Percentiles rank a stretch among this genome's conserved stretches.
Evolutionary conservation across 2,113 vertebrate species (phyloP).

Genomic region (Rhodinocichla rosea): DNA sequence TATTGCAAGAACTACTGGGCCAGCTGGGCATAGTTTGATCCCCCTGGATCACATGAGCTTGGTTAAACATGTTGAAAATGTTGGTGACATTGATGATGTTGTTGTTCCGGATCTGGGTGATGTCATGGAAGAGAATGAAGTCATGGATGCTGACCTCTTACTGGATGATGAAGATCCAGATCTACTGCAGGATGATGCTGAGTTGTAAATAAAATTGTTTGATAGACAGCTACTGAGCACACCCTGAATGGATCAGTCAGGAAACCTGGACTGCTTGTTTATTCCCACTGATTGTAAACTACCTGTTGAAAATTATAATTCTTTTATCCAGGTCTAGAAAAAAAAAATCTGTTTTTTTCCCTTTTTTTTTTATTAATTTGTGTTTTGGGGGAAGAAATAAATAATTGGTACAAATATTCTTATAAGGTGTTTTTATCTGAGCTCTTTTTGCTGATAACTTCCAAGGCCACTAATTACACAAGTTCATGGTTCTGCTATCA

Average conservation of each 20-base stretch:
- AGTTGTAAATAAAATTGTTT: conserved; percentile 68
- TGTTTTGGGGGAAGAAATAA: conserved; percentile 65
- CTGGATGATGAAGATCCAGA: conserved; percentile 76
- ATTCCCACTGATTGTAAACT: conserved; percentile 74
- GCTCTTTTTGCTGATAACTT: conserved; percentile 48
- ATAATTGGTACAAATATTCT: conserved; percentile 74
- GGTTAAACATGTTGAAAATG: conserved; percentile 75
- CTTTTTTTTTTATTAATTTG: conserved; percentile 64
- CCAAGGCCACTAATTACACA: conserved; percentile 10
- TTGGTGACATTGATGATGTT: conserved; percentile 70
- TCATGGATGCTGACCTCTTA: conserved; percentile 74
- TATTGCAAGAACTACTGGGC: conserved; percentile 76
- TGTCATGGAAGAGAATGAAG: conserved; percentile 76
- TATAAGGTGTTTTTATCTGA: conserved; percentile 73
- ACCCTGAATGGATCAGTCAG: conserved; percentile 45
- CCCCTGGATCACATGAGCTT: conserved; percentile 78
- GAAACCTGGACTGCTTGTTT: conserved; percentile 66
- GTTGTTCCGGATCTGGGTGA: conserved; percentile 77
- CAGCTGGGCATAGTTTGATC: conserved; percentile 62
- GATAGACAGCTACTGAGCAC: conserved; percentile 42
- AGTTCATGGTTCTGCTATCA: background rate
- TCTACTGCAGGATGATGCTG: conserved; percentile 76
- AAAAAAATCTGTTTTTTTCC: conserved; percentile 31
- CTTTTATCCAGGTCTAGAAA: conserved; percentile 68
- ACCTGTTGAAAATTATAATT: conserved; percentile 71